Base-by-base conservation (phyloP, 2,113 vertebrate genomes). In the Ceyx melanurus region DNA sequence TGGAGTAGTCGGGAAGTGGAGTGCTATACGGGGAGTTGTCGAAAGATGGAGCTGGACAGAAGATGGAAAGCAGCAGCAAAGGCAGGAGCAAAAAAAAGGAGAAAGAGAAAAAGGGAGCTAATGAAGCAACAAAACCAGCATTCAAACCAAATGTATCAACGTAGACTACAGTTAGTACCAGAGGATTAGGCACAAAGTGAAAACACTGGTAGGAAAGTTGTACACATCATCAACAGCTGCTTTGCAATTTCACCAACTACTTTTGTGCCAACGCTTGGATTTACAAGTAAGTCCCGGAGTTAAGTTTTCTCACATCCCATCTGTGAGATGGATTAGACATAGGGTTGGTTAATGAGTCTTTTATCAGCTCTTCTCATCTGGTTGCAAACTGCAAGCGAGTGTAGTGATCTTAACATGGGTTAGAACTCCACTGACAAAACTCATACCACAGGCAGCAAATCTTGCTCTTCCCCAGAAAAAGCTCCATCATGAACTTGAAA, bases 121-220 rank as follows among this genome's bases (percentile, higher is more conserved):
- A 98, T 98, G 98, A 98, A 99, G 98, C 98, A 98, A 98, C 97
- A 98, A 98, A 98, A 98, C 97, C 98, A 98, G 98, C 98, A 98
- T 97, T 98, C 97, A 97, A 97, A 98, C 96, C 97, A 97, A 97
- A 97, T 90, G 97, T 93, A 97, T 94, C 95, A 97, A 98, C 33
- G 97, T 84, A 97, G 97, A 97, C 97, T 97, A 98, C 84, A 97
- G 98, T 98, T 98, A 98, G 98, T 97, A 97, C 92, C 97, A 97
- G 95, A 97, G 95, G 97, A 98, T 97, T 97, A 98, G 97, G 97
- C 95, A 97, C 93, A 94, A 94, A 82, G 90, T 93, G 92, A 97
- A 96, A 94, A 94, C 64, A 96, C 84, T 82, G 93, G 93, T 92
- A 97, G 94, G 93, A 89, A 96, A 95, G 95, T 97, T 94, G 94